Conservation (phyloP, 2,888 invertebrate genomes). For the Diogma glabrata region DNA sequence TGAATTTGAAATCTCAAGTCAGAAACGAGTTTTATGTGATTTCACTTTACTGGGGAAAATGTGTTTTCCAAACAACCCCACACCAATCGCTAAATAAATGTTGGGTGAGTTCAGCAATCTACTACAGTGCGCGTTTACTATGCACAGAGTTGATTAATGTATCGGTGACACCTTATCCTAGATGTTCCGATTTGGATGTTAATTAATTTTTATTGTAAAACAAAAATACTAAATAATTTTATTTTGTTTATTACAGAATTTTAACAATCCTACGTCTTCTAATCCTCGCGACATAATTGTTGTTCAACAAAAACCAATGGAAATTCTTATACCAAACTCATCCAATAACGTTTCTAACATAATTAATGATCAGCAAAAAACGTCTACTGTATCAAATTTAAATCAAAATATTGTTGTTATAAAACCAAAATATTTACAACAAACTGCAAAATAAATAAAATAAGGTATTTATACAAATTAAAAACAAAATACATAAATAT, state of each 20-base stretch:
- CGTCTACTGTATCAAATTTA: conserved; percentile 20
- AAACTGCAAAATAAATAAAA: too few relatives aligned
- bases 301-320: neutral
- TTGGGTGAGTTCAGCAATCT: too few relatives aligned
- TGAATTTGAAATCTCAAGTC: too few relatives aligned
- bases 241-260: conserved; percentile 5
- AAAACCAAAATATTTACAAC: conserved; percentile 23
- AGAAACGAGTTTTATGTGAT: too few relatives aligned
- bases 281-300: conserved; percentile 9
- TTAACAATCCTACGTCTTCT: neutral
- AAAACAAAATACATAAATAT: too few relatives aligned
- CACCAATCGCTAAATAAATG: too few relatives aligned
- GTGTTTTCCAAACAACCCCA: too few relatives aligned
- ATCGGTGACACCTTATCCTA: neutral
- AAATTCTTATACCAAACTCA: neutral
- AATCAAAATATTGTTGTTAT: conserved; percentile 31
- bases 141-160: neutral
- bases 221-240: neutral
- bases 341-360: conserved; percentile 5
- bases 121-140: too few relatives aligned
- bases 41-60: too few relatives aligned
- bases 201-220: neutral
- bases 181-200: neutral
- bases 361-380: neutral
- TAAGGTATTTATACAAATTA: too few relatives aligned